Conservation (phyloP, 1,140 invertebrate species). For the Glossosoma conforme region DNA sequence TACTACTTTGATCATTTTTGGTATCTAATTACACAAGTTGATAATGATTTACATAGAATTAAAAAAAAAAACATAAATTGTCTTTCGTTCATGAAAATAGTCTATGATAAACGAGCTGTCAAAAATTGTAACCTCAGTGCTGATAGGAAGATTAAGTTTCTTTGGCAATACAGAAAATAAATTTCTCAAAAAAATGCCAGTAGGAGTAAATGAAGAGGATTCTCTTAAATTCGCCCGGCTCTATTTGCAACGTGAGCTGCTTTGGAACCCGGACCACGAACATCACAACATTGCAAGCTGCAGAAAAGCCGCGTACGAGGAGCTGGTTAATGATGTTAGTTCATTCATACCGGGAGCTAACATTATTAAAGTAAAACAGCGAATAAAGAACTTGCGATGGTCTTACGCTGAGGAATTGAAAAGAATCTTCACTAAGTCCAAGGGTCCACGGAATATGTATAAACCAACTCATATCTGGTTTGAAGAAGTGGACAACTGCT, state of each 20-base stretch:
- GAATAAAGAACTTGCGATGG: conserved; percentile 47
- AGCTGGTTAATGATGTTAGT: conserved; percentile 41
- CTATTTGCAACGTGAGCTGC: conserved; percentile 45
- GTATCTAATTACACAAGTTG: too few species aligned
- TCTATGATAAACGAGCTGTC: too few species aligned
- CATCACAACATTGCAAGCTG: conserved; percentile 41
- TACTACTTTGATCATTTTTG: too few species aligned
- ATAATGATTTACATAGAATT: too few species aligned
- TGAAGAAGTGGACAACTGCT: conserved; percentile 42
- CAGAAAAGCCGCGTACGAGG: conserved; percentile 40
- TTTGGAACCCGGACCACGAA: conserved; percentile 46
- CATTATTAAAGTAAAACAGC: conserved; percentile 44
- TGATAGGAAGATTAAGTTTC: too few species aligned
- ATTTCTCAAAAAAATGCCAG: too few species aligned
- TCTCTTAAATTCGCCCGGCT: too few species aligned
- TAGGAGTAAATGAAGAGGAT: too few species aligned
- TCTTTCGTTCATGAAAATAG: too few species aligned
- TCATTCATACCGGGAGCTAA: conserved; percentile 35
- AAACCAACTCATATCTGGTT: conserved; percentile 45
- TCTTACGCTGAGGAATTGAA: conserved; percentile 48
- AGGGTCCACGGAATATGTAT: conserved; percentile 40
- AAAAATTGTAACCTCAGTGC: too few species aligned
- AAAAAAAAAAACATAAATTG: too few species aligned
- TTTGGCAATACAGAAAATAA: too few species aligned
- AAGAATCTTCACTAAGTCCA: conserved; percentile 45